Base-by-base conservation (phyloP, 2,888 invertebrate species). In the Ephialtes manifestator region DNA sequence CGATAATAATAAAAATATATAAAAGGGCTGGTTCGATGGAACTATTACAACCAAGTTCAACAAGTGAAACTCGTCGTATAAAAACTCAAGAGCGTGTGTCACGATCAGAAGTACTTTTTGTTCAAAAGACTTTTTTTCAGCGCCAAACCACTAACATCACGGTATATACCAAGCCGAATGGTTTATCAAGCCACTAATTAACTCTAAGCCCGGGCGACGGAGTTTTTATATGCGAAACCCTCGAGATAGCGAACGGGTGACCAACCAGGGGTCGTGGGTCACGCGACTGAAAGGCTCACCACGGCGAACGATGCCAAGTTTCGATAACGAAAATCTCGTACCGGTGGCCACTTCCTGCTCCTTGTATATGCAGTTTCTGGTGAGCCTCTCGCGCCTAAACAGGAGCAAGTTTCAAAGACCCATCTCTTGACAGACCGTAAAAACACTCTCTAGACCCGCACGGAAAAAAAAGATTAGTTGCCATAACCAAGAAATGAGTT, bases 311-410 rank as follows among this genome's bases (percentile, higher is more conserved):
- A 80, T 80, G 63, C 43, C 71, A n/a, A 72, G 28, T 72, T 72
- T 72, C 51, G 79, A 80, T 80, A 80, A 80, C 65, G 31, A 80
- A 80, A 80, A 72, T 80, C 79, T 63, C 63, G 65, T 72, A 72
- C 43, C 51, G 76, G 63, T 65, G 35, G 39, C 76, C 76, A 65
- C 65, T 76, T 65, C 63, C 75, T 15, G 75, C 48, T 43, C 20
- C 18, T 31, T 13, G 31, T 28, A 63, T 20, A 35, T 35, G 63
- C 51, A 15, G 48, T 76, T 51, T 3, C 13, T 13, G n/a, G 20
- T 65, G 13, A 3, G 31, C 15, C 43, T 31, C 24, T 60, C 43
- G 15, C 60, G 48, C 5, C 65, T 31, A 51, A 63, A 76, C 24
- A 24, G 24, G 2, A 35, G 35, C 13, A 18, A 8, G 18, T 51